A percentile compares a stretch with the other conserved stretches of the same genome.
Conservation (phyloP, 2,888 invertebrate genomes). For the Erynnis tages region DNA sequence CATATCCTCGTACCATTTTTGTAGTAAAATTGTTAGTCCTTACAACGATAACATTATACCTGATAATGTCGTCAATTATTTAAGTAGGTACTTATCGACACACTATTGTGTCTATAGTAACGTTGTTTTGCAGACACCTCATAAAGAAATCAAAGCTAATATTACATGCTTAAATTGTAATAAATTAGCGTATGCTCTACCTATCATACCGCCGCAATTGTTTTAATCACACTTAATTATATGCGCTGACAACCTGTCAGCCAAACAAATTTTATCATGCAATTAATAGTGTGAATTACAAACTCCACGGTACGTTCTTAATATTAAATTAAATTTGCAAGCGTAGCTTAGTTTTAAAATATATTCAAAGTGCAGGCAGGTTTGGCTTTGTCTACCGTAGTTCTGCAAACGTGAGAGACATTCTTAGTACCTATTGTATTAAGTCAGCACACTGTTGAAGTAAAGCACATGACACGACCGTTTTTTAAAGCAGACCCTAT, state of each 20-base stretch:
- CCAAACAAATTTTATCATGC: constrained; percentile 23
- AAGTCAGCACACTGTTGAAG: constrained; percentile 28
- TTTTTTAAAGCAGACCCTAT: constrained; percentile 19
- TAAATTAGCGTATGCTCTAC: constrained; percentile 5
- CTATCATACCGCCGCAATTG: neutral
- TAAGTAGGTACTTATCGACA: no score
- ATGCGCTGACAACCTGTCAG: constrained; percentile 19
- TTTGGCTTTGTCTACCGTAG: constrained; percentile 36
- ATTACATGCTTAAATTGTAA: constrained; percentile 9
- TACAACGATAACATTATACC: no score
- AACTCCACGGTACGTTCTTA: constrained; percentile 21
- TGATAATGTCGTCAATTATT: no score
- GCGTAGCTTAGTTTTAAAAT: constrained; percentile 40
- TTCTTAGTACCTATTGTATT: constrained; percentile 35
- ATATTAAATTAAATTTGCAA: constrained; percentile 25
- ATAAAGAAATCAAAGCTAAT: constrained; percentile 8
- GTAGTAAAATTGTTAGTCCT: no score
- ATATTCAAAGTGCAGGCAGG: constrained; percentile 50
- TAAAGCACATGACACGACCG: constrained; percentile 22
- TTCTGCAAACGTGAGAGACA: constrained; percentile 33
- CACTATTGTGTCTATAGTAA: no score
- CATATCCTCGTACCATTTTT: no score
- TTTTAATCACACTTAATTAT: constrained; percentile 20
- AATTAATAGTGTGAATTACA: constrained; percentile 15
- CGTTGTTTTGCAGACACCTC: neutral